phyloP scores from a whole-genome alignment of 1,140 invertebrate genomes.

The Eriosoma lanigerum region DNA sequence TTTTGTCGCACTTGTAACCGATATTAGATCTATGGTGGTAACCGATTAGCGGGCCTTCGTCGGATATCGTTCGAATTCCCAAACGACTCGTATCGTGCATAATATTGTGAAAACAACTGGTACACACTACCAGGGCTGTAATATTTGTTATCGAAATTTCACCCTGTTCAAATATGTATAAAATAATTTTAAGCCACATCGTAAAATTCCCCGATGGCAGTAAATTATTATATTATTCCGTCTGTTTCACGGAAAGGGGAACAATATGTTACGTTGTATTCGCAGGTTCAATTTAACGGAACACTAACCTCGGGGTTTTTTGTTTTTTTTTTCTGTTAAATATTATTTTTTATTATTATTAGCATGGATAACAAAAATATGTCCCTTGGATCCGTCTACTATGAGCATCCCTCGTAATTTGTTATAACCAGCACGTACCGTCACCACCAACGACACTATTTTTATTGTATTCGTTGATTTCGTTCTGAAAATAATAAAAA shows the following conservation, averaged over 20 bases:
- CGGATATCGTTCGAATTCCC: neutral
- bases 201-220: slow-evolving; percentile 20
- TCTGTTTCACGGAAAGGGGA: slow-evolving; percentile 8
- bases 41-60: slow-evolving; percentile 1
- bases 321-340: neutral
- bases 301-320: slow-evolving; percentile 29
- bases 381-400: slow-evolving; percentile 2
- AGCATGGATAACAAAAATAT: neutral
- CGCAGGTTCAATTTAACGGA: slow-evolving; percentile 22
- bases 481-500: slow-evolving; percentile 19
- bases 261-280: slow-evolving; percentile 16
- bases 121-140: neutral
- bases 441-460: too few relatives aligned
- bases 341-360: slow-evolving; percentile 6
- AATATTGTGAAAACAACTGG: neutral
- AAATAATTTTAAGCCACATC: slow-evolving; percentile 12
- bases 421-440: neutral
- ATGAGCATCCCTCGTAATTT: slow-evolving; percentile 13
- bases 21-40: neutral
- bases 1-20: neutral
- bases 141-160: slow-evolving; percentile 18
- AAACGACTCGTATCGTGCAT: neutral
- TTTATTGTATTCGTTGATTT: slow-evolving; percentile 19
- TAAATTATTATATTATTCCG: slow-evolving; percentile 32
- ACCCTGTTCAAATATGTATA: slow-evolving; percentile 20